Percentiles rank a stretch among this genome's conserved stretches.
These are phyloP conservation scores for Cisticola juncidis DNA, from an alignment of 2,113 vertebrate species.

Conservation along the genomic window DNA sequence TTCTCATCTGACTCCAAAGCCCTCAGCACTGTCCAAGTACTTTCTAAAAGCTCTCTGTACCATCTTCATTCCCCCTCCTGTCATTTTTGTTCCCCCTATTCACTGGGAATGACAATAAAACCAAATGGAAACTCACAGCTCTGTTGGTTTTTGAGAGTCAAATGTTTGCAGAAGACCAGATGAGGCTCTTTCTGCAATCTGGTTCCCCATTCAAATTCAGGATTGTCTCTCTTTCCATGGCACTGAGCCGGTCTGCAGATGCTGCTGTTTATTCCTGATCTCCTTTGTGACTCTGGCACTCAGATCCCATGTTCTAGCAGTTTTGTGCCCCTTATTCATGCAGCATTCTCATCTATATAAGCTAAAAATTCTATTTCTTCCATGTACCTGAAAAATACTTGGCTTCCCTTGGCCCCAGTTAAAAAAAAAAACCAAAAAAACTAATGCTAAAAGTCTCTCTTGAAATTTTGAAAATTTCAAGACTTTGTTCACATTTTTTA, in stretches of 20 bases:
- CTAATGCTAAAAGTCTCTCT: background rate
- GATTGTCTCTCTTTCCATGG: background rate
- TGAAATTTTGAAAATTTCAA: background rate
- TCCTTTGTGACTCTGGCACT: background rate
- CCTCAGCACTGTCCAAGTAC: background rate
- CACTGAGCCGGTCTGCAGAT: background rate
- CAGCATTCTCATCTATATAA: background rate
- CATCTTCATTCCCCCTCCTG: background rate
- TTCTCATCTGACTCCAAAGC: background rate
- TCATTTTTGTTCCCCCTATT: background rate
- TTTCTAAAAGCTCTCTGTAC: background rate
- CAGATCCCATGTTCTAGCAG: background rate
- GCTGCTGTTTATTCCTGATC: background rate
- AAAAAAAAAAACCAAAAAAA: background rate
- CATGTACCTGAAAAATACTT: background rate
- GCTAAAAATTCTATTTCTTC: background rate
- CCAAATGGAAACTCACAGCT: constrained; percentile 9
- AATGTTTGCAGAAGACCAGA: constrained; percentile 21
- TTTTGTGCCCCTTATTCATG: background rate
- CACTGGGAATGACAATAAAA: background rate
- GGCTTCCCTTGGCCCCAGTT: accelerated
- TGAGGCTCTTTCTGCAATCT: background rate
- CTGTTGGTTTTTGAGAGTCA: background rate
- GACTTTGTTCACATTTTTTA: background rate
- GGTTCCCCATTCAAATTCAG: constrained; percentile 16